Percentiles rank a stretch among this genome's conserved stretches.
Conservation (phyloP, 2,113 vertebrate genomes). For the Nycticryphes semicollaris region DNA sequence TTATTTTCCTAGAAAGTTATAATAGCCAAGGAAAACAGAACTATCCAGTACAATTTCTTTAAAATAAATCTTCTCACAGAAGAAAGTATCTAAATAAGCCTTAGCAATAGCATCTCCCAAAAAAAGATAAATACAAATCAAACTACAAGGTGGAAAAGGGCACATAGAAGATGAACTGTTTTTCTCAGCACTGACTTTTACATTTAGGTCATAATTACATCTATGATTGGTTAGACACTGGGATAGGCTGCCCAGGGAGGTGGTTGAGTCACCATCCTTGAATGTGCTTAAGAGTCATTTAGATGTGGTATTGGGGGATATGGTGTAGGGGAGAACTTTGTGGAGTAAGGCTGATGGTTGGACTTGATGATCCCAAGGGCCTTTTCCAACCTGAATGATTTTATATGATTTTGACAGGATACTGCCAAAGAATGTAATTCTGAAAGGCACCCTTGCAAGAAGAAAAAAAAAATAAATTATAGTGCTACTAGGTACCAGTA, state of each 20-base stretch:
- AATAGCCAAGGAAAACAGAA: background rate
- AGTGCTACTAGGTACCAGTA: background rate
- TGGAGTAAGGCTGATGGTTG: too few species aligned
- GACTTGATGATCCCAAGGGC: too few species aligned
- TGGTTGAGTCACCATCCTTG: too few species aligned
- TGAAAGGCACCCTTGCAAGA: background rate
- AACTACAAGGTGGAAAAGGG: background rate
- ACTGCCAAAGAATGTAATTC: background rate
- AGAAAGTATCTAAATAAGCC: background rate
- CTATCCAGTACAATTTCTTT: background rate
- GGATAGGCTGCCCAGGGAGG: too few species aligned
- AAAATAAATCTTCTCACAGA: background rate
- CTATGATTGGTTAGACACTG: background rate
- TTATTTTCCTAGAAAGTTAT: background rate
- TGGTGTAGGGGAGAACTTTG: too few species aligned
- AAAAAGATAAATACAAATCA: background rate
- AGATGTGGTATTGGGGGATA: too few species aligned
- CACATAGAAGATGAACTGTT: background rate
- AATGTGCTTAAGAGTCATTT: too few species aligned
- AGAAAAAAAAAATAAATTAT: background rate
- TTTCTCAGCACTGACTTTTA: background rate
- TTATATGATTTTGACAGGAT: background rate
- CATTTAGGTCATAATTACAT: background rate
- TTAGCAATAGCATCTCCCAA: background rate
- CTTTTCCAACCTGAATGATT: too few species aligned